Evolutionary conservation across 2,113 vertebrate species (phyloP).

Genomic region (Canis aureus): DNA sequence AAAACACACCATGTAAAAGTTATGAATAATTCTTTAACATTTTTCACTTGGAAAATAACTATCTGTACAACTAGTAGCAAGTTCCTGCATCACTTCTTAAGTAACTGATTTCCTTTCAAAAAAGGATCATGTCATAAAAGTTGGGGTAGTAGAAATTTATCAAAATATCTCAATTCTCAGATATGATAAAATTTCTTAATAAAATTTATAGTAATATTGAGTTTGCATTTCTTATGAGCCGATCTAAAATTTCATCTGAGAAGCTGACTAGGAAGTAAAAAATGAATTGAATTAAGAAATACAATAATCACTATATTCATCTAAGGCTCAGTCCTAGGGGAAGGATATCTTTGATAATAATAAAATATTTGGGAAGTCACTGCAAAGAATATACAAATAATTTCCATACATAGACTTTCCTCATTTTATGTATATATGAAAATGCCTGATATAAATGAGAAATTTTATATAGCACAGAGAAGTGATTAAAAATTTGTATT

Average conservation of each 20-base stretch:
- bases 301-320: background rate
- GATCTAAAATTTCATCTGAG: conserved; percentile 37
- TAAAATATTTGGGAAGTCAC: background rate
- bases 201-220: conserved; percentile 1
- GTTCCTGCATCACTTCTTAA: background rate
- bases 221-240: conserved; percentile 46
- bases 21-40: background rate
- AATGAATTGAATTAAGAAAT: rapidly evolving
- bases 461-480: background rate
- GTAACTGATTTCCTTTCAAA: background rate
- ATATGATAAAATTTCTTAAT: conserved; percentile 17
- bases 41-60: conserved; percentile 6
- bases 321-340: background rate
- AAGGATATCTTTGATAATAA: background rate
- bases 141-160: background rate
- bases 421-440: background rate
- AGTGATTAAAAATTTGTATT: conserved; percentile 27
- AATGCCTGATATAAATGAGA: background rate
- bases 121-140: background rate
- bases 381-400: background rate
- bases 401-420: background rate
- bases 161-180: background rate
- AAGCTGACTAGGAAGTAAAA: conserved; percentile 29
- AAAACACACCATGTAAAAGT: background rate
- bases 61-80: background rate